Conservation (phyloP, 2,888 invertebrate species). For the Mechanitis messenoides region DNA sequence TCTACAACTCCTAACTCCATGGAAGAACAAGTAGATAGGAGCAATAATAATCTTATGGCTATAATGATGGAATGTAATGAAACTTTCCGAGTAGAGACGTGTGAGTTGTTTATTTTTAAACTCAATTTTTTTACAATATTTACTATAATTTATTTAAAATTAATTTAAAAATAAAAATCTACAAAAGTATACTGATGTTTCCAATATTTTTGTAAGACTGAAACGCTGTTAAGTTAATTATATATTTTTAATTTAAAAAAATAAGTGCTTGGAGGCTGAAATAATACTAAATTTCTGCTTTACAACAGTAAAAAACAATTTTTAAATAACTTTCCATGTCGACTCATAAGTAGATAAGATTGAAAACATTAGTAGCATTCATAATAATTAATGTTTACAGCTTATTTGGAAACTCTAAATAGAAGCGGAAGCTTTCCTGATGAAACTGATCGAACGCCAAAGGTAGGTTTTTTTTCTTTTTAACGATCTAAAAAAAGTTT, state of each 20-base stretch:
- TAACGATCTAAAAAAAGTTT: neutral
- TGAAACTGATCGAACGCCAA: conserved; percentile 74
- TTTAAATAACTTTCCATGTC: neutral
- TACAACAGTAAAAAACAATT: no score
- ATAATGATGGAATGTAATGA: conserved; percentile 71
- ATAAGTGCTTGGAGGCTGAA: no score
- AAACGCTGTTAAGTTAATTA: no score
- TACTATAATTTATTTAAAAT: no score
- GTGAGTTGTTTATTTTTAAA: conserved; percentile 45
- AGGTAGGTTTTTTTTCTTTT: conserved; percentile 50
- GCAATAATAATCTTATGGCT: conserved; percentile 47
- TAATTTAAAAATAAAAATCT: no score
- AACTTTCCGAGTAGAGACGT: conserved; percentile 69
- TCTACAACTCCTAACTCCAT: conserved; percentile 9
- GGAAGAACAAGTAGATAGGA: conserved; percentile 27
- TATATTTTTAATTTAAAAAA: no score
- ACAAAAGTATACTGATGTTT: no score
- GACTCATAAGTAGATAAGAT: neutral
- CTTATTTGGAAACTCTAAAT: conserved; percentile 66
- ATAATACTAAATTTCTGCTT: no score
- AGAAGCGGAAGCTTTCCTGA: conserved; percentile 74
- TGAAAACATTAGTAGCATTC: neutral
- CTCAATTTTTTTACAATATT: no score
- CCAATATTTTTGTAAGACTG: no score
- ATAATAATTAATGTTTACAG: conserved; percentile 40